Conservation (phyloP, 2,888 invertebrate genomes). For the Hypomecis punctinalis region DNA sequence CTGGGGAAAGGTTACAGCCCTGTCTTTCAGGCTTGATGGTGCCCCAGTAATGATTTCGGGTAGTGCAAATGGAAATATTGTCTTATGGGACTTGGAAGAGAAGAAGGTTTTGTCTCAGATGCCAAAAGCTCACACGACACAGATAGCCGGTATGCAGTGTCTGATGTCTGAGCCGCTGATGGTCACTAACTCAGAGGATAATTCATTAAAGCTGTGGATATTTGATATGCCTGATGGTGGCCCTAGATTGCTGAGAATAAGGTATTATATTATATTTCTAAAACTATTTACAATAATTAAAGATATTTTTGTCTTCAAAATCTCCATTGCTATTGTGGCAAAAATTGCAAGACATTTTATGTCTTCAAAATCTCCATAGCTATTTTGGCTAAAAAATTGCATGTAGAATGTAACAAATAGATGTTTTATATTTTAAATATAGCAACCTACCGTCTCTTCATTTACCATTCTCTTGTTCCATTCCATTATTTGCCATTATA, state of each 20-base stretch:
- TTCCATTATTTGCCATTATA: too few species aligned
- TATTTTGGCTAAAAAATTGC: too few species aligned
- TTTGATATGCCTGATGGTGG: constrained; percentile 97
- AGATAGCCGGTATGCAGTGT: constrained; percentile 92
- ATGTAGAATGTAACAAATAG: too few species aligned
- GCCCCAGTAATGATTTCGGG: constrained; percentile 94
- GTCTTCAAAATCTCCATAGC: too few species aligned
- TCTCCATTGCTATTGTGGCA: too few species aligned
- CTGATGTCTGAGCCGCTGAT: constrained; percentile 95
- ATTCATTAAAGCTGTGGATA: constrained; percentile 95
- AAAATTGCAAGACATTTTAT: too few species aligned
- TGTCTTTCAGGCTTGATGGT: constrained; percentile 95
- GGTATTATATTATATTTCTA: constrained; percentile 71
- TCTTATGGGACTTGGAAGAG: constrained; percentile 97
- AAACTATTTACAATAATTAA: too few species aligned
- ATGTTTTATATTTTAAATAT: too few species aligned
- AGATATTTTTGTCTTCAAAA: too few species aligned
- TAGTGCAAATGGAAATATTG: constrained; percentile 92
- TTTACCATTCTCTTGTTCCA: too few species aligned
- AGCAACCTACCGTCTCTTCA: too few species aligned
- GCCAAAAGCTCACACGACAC: constrained; percentile 89
- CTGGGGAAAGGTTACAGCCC: constrained; percentile 93
- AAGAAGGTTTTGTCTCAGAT: constrained; percentile 92
- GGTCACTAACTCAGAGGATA: constrained; percentile 96
- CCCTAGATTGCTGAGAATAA: constrained; percentile 90